Conservation (phyloP, 2,888 invertebrate species). For the Temnothorax rugatulus region DNA sequence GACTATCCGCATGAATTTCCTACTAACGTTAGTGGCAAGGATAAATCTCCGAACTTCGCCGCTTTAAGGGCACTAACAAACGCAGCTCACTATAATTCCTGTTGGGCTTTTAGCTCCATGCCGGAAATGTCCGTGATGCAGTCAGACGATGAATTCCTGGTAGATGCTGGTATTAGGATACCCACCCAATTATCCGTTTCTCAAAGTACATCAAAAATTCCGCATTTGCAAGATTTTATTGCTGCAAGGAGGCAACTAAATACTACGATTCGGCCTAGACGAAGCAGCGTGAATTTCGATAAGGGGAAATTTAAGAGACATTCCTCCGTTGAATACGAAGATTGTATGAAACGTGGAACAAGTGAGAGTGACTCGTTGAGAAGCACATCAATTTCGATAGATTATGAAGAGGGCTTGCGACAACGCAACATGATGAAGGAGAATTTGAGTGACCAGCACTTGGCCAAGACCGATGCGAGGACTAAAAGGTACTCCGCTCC, state of each 20-base stretch:
- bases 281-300: conserved; percentile 72
- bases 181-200: conserved; percentile 81
- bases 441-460: conserved; percentile 69
- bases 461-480: conserved; percentile 69
- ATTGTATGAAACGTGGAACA: conserved; percentile 77
- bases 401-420: conserved; percentile 78
- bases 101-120: conserved; percentile 85
- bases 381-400: conserved; percentile 74
- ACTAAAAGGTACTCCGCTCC: conserved; percentile 72
- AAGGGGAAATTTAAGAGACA: conserved; percentile 74
- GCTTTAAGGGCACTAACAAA: conserved; percentile 74
- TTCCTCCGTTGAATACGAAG: conserved; percentile 79
- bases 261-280: conserved; percentile 73
- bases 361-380: conserved; percentile 68
- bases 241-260: conserved; percentile 76
- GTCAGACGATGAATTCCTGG: conserved; percentile 84
- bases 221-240: conserved; percentile 81
- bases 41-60: conserved; percentile 74
- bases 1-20: conserved; percentile 71
- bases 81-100: conserved; percentile 82
- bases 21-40: conserved; percentile 73
- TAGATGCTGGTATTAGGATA: conserved; percentile 85
- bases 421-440: conserved; percentile 68
- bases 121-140: conserved; percentile 83
- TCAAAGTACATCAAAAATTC: conserved; percentile 82